phyloP scores from a whole-genome alignment of 2,113 vertebrate species.

The Elgaria multicarinata region DNA sequence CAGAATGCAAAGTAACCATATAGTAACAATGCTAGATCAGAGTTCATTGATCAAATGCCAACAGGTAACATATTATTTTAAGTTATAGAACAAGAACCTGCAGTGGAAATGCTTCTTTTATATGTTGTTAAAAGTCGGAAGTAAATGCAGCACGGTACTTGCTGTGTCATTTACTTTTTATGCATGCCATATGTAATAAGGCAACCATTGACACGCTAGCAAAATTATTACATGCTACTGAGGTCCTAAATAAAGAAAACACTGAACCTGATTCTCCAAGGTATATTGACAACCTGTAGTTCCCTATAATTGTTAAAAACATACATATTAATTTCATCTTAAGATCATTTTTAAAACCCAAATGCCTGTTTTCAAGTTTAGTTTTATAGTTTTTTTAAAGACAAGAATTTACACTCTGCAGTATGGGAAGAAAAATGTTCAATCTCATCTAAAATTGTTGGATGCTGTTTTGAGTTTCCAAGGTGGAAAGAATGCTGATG shows the following conservation, averaged over 20 bases:
- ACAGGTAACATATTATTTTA: conserved; percentile 47
- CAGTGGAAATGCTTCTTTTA: conserved; percentile 38
- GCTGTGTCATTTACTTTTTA: conserved; percentile 14
- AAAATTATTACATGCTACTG: conserved; percentile 44
- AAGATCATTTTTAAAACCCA: background rate
- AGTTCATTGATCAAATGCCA: conserved; percentile 35
- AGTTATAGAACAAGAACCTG: conserved; percentile 40
- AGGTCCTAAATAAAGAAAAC: conserved; percentile 36
- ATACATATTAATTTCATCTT: background rate
- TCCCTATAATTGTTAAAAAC: background rate
- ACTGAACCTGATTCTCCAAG: accelerated
- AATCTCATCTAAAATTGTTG: background rate
- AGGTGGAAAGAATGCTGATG: background rate
- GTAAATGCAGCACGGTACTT: conserved; percentile 32
- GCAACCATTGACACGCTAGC: conserved; percentile 57
- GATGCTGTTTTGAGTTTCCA: background rate
- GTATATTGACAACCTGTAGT: background rate
- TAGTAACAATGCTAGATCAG: conserved; percentile 56
- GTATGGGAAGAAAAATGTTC: background rate
- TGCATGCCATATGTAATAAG: conserved; percentile 41
- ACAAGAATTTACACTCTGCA: background rate
- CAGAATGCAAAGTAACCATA: conserved; percentile 62
- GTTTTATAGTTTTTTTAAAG: accelerated
- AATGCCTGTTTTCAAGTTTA: conserved; percentile 2
- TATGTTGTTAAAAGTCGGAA: conserved; percentile 39